Conservation (phyloP, 2,797 vertebrate species). For the Aphelocoma californica region DNA sequence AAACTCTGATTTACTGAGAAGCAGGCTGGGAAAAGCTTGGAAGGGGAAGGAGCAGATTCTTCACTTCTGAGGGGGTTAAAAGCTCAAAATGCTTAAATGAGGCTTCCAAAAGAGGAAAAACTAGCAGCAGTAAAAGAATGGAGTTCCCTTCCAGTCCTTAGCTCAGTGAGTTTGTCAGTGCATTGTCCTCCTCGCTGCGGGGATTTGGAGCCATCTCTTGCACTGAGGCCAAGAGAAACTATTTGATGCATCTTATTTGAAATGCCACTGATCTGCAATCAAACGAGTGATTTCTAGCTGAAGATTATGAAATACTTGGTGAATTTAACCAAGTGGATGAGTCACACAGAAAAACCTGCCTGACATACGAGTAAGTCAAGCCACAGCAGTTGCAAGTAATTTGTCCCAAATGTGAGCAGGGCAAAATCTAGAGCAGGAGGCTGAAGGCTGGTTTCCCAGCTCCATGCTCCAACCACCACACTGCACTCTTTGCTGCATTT, state of each 20-base stretch:
- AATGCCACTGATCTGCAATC: not conserved
- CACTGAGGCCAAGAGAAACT: not conserved
- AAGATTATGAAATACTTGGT: slow-evolving; percentile 3
- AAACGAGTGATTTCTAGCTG: not conserved
- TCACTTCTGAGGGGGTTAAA: not conserved
- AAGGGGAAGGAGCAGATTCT: not conserved
- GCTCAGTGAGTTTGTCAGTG: not conserved
- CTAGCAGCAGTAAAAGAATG: not conserved
- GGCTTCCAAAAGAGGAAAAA: not conserved
- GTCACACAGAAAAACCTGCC: slow-evolving; percentile 39
- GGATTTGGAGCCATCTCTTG: not conserved
- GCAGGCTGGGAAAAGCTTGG: not conserved
- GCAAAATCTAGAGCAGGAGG: not conserved
- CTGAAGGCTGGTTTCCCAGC: slow-evolving; percentile 9
- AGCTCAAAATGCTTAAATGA: not conserved
- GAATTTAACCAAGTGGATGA: not conserved
- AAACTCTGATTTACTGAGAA: not conserved
- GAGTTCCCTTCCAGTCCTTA: not conserved
- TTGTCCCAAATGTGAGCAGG: slow-evolving; percentile 46
- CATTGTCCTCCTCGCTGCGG: not conserved
- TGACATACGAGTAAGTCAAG: slow-evolving; percentile 17
- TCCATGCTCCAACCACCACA: not conserved
- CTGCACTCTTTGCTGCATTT: slow-evolving; percentile 1
- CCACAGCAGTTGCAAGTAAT: slow-evolving; percentile 45
- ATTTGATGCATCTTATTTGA: not conserved